Conservation (phyloP, 1,140 invertebrate genomes). For the Metopolophium dirhodum region DNA sequence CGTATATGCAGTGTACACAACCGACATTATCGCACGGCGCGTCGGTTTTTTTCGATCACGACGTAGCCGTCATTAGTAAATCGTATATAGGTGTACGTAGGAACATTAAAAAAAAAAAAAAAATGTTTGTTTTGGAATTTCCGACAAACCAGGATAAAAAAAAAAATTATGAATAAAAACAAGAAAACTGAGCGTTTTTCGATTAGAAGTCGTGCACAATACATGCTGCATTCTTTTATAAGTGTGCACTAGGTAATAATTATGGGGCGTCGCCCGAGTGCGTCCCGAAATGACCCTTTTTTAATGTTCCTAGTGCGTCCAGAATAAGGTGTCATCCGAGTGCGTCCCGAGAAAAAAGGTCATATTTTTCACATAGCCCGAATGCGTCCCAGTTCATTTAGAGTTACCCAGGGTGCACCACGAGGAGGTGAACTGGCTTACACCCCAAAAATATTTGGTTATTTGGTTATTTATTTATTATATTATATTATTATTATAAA, state of each 20-base stretch:
- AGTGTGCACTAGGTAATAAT: not conserved
- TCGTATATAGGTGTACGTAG: not conserved
- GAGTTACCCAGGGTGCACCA: too few relatives aligned
- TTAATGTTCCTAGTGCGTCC: too few relatives aligned
- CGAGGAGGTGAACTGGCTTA: too few relatives aligned
- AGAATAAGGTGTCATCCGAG: too few relatives aligned
- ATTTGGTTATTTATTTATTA: too few relatives aligned
- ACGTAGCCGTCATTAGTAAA: not conserved
- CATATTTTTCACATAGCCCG: too few relatives aligned
- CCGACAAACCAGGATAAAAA: not conserved
- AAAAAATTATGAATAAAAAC: not conserved
- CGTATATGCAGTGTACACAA: not conserved
- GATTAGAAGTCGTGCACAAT: not conserved
- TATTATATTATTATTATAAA: too few relatives aligned
- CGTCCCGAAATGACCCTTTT: too few relatives aligned
- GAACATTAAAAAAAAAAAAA: not conserved
- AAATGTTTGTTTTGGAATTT: not conserved
- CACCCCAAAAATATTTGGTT: too few relatives aligned
- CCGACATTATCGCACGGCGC: not conserved
- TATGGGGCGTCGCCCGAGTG: too few relatives aligned
- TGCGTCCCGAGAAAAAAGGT: too few relatives aligned
- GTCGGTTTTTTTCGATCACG: conserved; percentile 3
- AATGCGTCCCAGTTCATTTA: too few relatives aligned
- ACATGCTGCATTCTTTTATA: not conserved
- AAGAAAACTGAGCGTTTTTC: not conserved